Percentiles rank a stretch among this genome's conserved stretches.
These are phyloP conservation scores for Romanogobio albipinnatus DNA, from an alignment of 2,113 vertebrate species.

Conservation along the genomic window DNA sequence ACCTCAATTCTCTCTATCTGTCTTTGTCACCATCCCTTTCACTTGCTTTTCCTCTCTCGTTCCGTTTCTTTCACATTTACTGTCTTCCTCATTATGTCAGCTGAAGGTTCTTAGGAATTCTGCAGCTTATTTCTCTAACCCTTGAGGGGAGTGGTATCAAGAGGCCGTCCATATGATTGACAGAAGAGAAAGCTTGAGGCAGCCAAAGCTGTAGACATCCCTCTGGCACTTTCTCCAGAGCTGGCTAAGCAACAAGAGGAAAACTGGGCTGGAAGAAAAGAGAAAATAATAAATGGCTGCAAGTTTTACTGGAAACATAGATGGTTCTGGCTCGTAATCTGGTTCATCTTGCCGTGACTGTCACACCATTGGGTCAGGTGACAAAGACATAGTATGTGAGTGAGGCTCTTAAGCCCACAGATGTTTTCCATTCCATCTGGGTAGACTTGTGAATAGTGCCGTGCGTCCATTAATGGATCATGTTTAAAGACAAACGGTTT, in stretches of 20 bases:
- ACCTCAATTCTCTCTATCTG: conserved; percentile 45
- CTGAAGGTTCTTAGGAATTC: conserved; percentile 64
- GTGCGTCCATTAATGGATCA: conserved; percentile 32
- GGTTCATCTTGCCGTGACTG: conserved; percentile 51
- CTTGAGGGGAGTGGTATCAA: conserved; percentile 53
- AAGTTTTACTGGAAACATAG: conserved; percentile 60
- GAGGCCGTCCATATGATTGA: conserved; percentile 66
- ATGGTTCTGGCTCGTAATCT: conserved; percentile 45
- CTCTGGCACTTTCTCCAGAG: conserved; percentile 52
- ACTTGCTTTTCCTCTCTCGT: conserved; percentile 36
- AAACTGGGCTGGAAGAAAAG: conserved; percentile 49
- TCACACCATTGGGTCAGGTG: conserved; percentile 55
- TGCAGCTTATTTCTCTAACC: conserved; percentile 70
- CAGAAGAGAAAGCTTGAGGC: conserved; percentile 63
- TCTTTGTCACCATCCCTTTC: conserved; percentile 33
- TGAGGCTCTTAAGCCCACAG: conserved; percentile 41
- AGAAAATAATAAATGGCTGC: conserved; percentile 62
- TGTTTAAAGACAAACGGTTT: conserved; percentile 22
- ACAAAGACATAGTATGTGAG: conserved; percentile 44
- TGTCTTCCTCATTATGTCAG: conserved; percentile 37
- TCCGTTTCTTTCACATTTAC: conserved; percentile 1
- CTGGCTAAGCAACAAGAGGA: conserved; percentile 49
- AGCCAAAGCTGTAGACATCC: conserved; percentile 56
- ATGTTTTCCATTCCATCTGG: conserved; percentile 57
- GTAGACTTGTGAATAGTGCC: conserved; percentile 34